Conservation (phyloP, 1,140 invertebrate species). For the Semibalanus balanoides region DNA sequence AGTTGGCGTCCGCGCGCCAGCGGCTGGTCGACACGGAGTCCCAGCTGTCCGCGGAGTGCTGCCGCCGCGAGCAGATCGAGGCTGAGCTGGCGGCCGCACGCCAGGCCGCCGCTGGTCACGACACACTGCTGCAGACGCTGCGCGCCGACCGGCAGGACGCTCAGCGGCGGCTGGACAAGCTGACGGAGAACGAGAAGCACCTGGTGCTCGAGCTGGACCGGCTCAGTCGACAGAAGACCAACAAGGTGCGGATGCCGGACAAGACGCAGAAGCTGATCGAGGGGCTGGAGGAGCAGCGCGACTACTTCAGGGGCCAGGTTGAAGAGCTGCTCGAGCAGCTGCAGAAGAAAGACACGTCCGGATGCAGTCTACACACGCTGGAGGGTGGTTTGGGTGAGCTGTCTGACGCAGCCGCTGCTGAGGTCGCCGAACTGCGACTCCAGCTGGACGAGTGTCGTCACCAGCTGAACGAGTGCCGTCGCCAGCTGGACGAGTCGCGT, state of each 20-base stretch:
- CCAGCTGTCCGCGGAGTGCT: not conserved
- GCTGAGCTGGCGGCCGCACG: not conserved
- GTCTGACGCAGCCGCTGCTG: no score
- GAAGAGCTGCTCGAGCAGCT: not conserved
- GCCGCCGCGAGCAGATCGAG: not conserved
- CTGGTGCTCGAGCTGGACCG: constrained; percentile 32
- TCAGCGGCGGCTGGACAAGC: not conserved
- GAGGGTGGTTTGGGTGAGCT: no score
- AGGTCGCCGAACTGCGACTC: not conserved
- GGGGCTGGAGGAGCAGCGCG: not conserved
- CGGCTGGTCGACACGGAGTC: not conserved
- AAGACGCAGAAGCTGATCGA: not conserved
- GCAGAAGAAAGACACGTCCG: not conserved
- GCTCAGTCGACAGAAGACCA: constrained; percentile 36
- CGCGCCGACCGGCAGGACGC: not conserved
- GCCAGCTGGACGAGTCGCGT: not conserved
- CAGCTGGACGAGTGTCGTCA: not conserved
- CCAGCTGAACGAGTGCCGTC: not conserved
- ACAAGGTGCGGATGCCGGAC: constrained; percentile 27
- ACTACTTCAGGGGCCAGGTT: constrained; percentile 14
- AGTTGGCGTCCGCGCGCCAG: constrained; percentile 15
- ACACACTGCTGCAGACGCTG: not conserved
- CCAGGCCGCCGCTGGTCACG: not conserved
- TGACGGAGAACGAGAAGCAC: constrained; percentile 25
- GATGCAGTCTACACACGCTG: not conserved